These are phyloP conservation scores for Crypturellus undulatus DNA, from an alignment of 2,113 vertebrate species.

Conservation along the genomic window DNA sequence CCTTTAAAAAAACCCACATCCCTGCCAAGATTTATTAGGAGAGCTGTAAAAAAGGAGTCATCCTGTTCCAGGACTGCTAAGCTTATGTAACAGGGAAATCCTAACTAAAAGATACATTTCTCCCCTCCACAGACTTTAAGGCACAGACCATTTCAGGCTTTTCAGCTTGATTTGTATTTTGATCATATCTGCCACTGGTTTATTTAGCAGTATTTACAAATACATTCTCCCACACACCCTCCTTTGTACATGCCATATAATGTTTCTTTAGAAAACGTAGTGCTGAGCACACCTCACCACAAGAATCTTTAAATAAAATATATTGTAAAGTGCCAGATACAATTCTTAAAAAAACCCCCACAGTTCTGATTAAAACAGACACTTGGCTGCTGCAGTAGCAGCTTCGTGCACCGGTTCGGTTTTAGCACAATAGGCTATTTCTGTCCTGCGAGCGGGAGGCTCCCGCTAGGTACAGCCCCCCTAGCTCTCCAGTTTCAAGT, in stretches of 20 bases:
- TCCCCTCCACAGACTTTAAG: background rate
- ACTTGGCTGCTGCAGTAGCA: conserved; percentile 13
- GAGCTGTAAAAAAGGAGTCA: conserved; percentile 63
- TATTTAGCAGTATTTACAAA: conserved; percentile 55
- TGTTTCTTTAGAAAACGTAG: conserved; percentile 19
- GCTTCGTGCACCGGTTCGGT: background rate
- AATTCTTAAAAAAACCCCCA: conserved; percentile 48
- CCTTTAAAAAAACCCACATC: conserved; percentile 15
- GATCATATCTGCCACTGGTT: conserved; percentile 42
- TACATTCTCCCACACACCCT: background rate
- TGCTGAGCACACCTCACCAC: background rate
- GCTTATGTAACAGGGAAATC: conserved; percentile 66
- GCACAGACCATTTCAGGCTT: conserved; percentile 5
- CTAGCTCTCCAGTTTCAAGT: conserved; percentile 81
- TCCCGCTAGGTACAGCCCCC: background rate
- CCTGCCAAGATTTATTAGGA: conserved; percentile 64
- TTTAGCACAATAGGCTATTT: conserved; percentile 40
- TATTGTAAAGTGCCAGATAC: conserved; percentile 73
- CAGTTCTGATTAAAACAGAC: conserved; percentile 56
- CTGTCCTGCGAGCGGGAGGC: background rate
- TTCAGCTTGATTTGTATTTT: background rate
- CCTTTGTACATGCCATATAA: background rate
- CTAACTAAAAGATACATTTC: conserved; percentile 35
- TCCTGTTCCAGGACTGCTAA: conserved; percentile 29
- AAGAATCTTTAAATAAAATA: conserved; percentile 65